phyloP scores from a whole-genome alignment of 2,888 invertebrate species.

The Ophonus ardosiacus region DNA sequence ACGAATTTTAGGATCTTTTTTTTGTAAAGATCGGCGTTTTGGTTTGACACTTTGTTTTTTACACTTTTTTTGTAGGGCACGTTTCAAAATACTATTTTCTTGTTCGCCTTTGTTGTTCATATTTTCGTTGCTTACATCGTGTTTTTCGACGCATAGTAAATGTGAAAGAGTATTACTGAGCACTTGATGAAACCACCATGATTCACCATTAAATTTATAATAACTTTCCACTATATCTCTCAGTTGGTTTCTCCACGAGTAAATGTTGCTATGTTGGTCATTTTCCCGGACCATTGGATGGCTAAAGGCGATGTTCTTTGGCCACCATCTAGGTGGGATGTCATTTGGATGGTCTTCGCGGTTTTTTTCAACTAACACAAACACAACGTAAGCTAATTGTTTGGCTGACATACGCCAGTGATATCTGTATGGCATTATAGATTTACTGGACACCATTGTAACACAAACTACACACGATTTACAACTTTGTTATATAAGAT shows the following conservation, averaged over 20 bases:
- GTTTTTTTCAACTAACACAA: slow-evolving; percentile 36
- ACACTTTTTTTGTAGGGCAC: background rate
- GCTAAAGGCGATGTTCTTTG: background rate
- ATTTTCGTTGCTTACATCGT: background rate
- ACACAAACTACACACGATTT: background rate
- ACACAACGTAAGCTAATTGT: slow-evolving; percentile 16
- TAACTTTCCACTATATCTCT: slow-evolving; percentile 9
- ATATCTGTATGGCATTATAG: background rate
- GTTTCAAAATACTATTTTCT: background rate
- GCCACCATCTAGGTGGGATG: slow-evolving; percentile 35
- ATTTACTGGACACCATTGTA: background rate
- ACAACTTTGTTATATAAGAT: background rate
- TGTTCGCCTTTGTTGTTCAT: background rate
- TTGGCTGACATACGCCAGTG: background rate
- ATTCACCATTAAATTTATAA: background rate
- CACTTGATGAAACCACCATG: slow-evolving; percentile 8
- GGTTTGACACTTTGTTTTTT: background rate
- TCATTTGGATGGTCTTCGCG: slow-evolving; percentile 15
- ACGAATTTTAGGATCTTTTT: background rate
- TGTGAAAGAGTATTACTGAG: background rate
- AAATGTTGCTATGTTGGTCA: background rate
- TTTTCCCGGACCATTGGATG: slow-evolving; percentile 23
- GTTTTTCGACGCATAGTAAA: background rate
- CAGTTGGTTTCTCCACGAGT: background rate
- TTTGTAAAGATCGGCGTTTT: background rate